Conservation (phyloP, 2,797 vertebrate genomes). For the Okamejei kenojei region DNA sequence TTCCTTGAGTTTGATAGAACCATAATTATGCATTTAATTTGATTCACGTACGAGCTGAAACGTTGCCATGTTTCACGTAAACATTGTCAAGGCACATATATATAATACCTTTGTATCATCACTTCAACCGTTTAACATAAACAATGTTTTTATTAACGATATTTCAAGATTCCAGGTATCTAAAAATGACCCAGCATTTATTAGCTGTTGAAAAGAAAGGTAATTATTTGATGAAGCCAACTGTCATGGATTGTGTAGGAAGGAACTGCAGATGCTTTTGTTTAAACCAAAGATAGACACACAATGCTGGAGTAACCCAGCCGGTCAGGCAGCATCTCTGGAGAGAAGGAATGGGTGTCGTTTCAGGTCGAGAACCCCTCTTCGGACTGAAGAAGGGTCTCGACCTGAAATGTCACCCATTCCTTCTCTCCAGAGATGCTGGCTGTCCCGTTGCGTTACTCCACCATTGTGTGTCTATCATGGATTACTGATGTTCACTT, state of each 20-base stretch:
- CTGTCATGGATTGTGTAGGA: no score
- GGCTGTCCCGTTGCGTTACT: no score
- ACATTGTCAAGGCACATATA: background rate
- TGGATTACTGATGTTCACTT: background rate
- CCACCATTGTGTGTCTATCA: no score
- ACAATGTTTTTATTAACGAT: background rate
- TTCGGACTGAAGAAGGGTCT: no score
- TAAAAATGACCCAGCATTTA: background rate
- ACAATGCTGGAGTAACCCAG: no score
- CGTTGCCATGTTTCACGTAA: background rate
- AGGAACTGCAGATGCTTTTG: no score
- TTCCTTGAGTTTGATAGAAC: background rate
- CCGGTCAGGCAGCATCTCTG: no score
- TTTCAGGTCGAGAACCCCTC: no score
- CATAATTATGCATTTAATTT: background rate
- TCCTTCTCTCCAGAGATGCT: no score
- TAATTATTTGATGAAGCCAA: background rate
- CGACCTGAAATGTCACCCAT: no score
- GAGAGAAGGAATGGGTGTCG: no score
- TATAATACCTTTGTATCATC: background rate
- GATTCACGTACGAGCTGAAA: background rate
- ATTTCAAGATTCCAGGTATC: background rate
- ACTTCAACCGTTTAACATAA: background rate
- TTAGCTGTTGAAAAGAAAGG: background rate
- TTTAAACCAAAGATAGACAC: no score